Percentiles rank a stretch among this genome's conserved stretches.
Conservation (phyloP, 1,140 invertebrate species). For the Plectrocnemia conspersa region DNA sequence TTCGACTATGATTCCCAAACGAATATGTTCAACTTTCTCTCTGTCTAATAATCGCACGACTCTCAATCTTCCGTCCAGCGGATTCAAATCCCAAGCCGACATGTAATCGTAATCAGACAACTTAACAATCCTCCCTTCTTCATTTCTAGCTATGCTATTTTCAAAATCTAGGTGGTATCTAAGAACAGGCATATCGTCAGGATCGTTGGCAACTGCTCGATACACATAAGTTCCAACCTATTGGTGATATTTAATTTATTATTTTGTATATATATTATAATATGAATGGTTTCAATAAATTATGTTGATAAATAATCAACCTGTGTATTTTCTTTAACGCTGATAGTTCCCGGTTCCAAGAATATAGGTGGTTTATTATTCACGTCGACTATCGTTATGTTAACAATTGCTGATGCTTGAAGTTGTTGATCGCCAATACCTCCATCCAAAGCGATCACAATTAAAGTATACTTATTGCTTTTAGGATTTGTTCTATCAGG, state of each 20-base stretch:
- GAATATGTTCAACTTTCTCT: conserved; percentile 77
- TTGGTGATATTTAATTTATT: conserved; percentile 7
- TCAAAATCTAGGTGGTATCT: conserved; percentile 67
- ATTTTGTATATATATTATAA: background rate
- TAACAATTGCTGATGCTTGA: conserved; percentile 66
- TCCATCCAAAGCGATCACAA: conserved; percentile 77
- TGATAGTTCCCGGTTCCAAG: conserved; percentile 61
- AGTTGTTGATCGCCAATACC: conserved; percentile 75
- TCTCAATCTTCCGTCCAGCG: conserved; percentile 68
- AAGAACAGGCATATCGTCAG: conserved; percentile 70
- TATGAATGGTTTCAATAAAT: conserved; percentile 8
- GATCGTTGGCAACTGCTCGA: conserved; percentile 68
- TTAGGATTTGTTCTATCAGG: conserved; percentile 78
- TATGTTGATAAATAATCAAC: conserved; percentile 42
- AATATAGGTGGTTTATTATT: conserved; percentile 86
- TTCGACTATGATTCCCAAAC: conserved; percentile 72
- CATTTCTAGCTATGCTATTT: conserved; percentile 71
- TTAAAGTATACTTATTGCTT: conserved; percentile 61
- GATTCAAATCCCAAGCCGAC: conserved; percentile 67
- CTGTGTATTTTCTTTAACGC: conserved; percentile 71
- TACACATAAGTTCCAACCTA: conserved; percentile 67
- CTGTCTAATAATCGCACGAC: conserved; percentile 65
- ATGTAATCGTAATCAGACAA: conserved; percentile 68
- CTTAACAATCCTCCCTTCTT: conserved; percentile 69
- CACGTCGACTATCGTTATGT: conserved; percentile 82